Conservation (phyloP, 2,797 vertebrate genomes). For the Micropoecilia bifurca region DNA sequence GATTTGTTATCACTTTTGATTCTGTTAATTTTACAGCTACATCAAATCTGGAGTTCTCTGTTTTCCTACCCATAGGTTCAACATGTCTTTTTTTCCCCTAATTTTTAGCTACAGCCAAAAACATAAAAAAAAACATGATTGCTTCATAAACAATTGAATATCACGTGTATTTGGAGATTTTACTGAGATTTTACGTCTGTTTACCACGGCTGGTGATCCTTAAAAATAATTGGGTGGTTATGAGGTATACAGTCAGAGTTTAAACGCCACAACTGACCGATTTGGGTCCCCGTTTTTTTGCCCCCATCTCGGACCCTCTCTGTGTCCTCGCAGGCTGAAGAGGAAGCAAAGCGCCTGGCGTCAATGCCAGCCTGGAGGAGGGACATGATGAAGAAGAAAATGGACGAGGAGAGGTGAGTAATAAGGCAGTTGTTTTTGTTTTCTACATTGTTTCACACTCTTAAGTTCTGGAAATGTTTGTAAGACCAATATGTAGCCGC, state of each 20-base stretch:
- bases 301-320: conserved; percentile 14
- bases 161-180: neutral
- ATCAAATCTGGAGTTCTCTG: neutral
- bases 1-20: conserved; percentile 1
- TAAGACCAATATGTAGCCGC: neutral
- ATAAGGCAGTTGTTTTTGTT: conserved; percentile 13
- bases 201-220: neutral
- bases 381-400: conserved; percentile 96
- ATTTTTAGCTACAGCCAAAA: neutral
- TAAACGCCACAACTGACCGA: conserved; percentile 35
- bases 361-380: conserved; percentile 97
- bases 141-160: neutral
- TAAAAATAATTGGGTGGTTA: neutral
- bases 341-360: conserved; percentile 89
- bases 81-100: neutral
- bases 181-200: neutral
- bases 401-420: conserved; percentile 94
- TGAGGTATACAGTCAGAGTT: conserved; percentile 2
- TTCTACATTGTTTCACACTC: neutral
- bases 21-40: neutral
- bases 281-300: conserved; percentile 48
- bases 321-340: conserved; percentile 83
- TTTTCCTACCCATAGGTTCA: neutral
- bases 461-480: neutral
- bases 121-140: neutral